phyloP scores from a whole-genome alignment of 2,888 invertebrate genomes.

The Xylocampa areola region DNA sequence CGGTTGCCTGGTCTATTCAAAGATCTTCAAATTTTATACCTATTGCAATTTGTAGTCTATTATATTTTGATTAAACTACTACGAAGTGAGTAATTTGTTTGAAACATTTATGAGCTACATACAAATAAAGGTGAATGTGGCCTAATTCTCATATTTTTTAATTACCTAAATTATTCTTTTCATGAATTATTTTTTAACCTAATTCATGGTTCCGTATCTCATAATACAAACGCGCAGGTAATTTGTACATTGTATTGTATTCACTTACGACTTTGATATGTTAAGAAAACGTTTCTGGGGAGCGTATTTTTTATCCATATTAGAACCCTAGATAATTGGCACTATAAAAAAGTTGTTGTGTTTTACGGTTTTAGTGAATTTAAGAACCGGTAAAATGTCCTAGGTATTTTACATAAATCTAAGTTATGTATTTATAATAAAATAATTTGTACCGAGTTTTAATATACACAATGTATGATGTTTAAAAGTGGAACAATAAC shows the following conservation, averaged over 20 bases:
- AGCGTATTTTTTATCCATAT: too few species aligned
- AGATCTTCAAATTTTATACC: conserved; percentile 19
- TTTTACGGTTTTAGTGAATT: conserved; percentile 11
- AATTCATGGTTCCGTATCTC: too few species aligned
- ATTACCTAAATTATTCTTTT: too few species aligned
- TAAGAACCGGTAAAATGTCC: background rate
- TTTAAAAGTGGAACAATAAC: conserved; percentile 34
- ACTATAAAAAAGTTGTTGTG: too few species aligned
- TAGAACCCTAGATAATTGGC: too few species aligned
- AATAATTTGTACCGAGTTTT: conserved; percentile 22
- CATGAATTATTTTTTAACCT: too few species aligned
- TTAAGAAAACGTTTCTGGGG: too few species aligned
- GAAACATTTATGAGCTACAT: background rate
- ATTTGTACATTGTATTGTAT: too few species aligned
- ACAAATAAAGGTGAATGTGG: too few species aligned
- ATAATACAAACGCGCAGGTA: too few species aligned
- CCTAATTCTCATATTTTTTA: too few species aligned
- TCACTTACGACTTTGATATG: too few species aligned
- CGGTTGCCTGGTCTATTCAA: conserved; percentile 18
- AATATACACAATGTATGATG: conserved; percentile 34
- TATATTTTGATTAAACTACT: background rate
- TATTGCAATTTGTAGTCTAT: conserved; percentile 10
- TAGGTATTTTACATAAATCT: conserved; percentile 9
- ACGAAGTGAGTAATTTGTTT: background rate
- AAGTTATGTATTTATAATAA: conserved; percentile 8